Evolutionary conservation across 2,797 vertebrate genomes (phyloP), one percentile per base, ranked within the genome.

Genomic region (Pelochelys cantorii): DNA sequence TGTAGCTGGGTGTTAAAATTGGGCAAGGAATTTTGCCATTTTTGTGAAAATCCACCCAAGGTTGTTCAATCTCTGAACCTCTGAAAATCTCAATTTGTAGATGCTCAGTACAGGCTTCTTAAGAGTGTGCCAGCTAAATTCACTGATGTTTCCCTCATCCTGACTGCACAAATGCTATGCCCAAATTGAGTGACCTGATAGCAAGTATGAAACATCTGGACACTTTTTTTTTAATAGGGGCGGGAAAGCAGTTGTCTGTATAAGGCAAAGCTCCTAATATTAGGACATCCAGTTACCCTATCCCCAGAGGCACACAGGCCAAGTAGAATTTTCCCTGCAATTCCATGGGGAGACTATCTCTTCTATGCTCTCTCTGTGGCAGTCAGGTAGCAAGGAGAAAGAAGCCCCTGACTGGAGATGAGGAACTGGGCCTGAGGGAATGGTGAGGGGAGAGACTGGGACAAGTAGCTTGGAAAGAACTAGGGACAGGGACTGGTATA

Each of bases 51-150:
- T 68, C 62, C 4, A 7, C 31, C 17, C 7, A 34, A 68, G 31
- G 59, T 60, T 29, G 59, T 60, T 29, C n/a, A 17, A 4, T n/a
- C 22, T 71, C 37, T 11, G 87, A 62, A 22, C 55, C 57, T 84
- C 81, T 91, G 94, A 88, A 92, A 96, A 92, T 57, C 59, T 92
- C 84, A 89, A 86, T 65, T 94, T 31, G 59, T 12, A 85, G 29
- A 53, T 60, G 56, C 56, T 60, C 48, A 42, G 55, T 29, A 34
- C 52, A 55, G 57, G 80, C 42, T 60, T 71, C 56, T 93, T 7
- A 37, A 1, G 15, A 83, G 55, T 74, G 79, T 94, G 93, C 87
- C 94, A 94, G 59, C 71, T 87, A 59, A 87, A 88, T 83, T n/a
- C 53, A 90, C 93, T 77, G 84, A 42, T 11, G 11, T 11, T 14